Evolutionary conservation across 2,113 vertebrate genomes (phyloP), one percentile per base, ranked within the genome.

Genomic region (Dromiciops gliroides): DNA sequence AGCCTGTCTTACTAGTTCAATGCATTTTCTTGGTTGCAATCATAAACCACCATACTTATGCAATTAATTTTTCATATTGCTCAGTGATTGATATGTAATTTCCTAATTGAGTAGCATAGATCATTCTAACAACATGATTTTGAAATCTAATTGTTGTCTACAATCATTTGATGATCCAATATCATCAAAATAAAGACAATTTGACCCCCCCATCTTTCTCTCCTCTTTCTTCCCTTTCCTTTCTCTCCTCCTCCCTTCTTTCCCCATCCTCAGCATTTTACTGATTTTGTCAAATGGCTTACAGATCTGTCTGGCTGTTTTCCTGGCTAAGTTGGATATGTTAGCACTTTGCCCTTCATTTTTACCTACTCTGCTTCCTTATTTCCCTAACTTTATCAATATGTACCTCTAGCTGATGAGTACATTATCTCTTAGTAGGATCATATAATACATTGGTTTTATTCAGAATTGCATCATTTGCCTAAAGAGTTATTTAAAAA

Each of bases 11-110:
- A 96, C 89, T 97, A 94, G 19, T 16, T 92, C 92, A 92, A 5
- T 89, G 50, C 96, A 97, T 98, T 95, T 95, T 4, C 0, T 37
- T 83, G 90, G 93, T 96, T 90, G 95, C 7, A 83, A 31, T 52
- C 89, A 95, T 93, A 97, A 95, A 98, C 92, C 5, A 48, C 96
- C 50, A 60, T 89, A 60, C 37, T 97, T 96, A 91, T 37, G 11
- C 91, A 97, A 92, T 97, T 95, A 97, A 89, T 96, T 51, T 96
- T 98, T 98, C 56, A 97, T 98, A 89, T 37, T 95, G 23, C 26
- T 96, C 92, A 90, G 51, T 96, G 75, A 93, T 92, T 95, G 95
- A 97, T 92, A 24, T 23, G 92, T 49, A 95, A 56, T 94, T 98
- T 95, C 44, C 89, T 97, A 89, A 94, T 60, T 92, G 91, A 94